Evolutionary conservation across 2,113 vertebrate species (phyloP).

Genomic region (Hassar affinis): DNA sequence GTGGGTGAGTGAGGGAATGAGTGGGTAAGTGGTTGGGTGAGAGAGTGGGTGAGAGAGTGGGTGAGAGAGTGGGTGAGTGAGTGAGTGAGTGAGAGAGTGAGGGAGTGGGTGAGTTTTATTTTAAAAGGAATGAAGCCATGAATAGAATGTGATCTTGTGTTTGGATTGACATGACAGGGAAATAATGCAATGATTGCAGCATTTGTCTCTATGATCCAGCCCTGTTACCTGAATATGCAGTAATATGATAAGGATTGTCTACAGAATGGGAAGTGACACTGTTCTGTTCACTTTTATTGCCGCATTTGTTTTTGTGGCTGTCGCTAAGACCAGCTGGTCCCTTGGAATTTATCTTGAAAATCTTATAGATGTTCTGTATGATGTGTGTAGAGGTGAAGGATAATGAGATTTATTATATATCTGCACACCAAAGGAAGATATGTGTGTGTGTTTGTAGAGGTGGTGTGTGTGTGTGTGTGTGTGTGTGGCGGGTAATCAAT

Average conservation of each 20-base stretch:
- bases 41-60: too few relatives aligned
- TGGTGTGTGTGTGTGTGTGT: background rate
- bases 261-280: background rate
- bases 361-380: background rate
- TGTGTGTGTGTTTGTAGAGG: constrained; percentile 5
- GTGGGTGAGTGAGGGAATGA: too few relatives aligned
- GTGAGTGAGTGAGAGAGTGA: too few relatives aligned
- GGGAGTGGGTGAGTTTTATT: background rate
- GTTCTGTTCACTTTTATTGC: constrained; percentile 13
- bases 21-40: too few relatives aligned
- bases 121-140: background rate
- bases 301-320: constrained; percentile 1
- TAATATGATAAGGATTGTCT: constrained; percentile 20
- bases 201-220: background rate
- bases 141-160: background rate
- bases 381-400: constrained; percentile 40
- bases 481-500: background rate
- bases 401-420: constrained; percentile 45
- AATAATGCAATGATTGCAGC: background rate
- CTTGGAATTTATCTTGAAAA: constrained; percentile 35
- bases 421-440: constrained; percentile 29
- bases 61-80: too few relatives aligned
- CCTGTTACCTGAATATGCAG: background rate
- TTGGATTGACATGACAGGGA: background rate
- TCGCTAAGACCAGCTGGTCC: constrained; percentile 34